A percentile compares a stretch with the other conserved stretches of the same genome.
Evolutionary conservation across 1,140 invertebrate species (phyloP).

Genomic region (Lineus longissimus): DNA sequence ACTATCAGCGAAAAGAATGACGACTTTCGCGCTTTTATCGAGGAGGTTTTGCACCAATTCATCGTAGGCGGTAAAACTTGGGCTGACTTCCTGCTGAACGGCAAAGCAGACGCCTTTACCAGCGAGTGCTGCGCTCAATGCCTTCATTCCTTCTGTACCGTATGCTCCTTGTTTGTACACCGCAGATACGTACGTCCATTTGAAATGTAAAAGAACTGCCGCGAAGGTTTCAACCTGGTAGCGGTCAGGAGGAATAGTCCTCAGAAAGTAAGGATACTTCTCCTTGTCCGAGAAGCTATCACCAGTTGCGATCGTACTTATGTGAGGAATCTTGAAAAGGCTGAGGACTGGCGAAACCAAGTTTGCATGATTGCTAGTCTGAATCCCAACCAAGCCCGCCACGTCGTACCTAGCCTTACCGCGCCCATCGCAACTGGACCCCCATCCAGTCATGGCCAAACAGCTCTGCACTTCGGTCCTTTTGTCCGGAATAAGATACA

Average conservation of each 20-base stretch:
- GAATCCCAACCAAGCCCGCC: not conserved
- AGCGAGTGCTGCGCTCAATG: not conserved
- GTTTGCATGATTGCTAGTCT: not conserved
- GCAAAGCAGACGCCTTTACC: not conserved
- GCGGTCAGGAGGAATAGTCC: not conserved
- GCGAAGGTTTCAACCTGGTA: not conserved
- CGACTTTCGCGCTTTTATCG: not conserved
- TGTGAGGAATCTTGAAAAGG: not conserved
- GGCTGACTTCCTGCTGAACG: not conserved
- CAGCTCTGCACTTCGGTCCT: not conserved
- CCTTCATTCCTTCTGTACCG: not conserved
- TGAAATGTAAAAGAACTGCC: not conserved
- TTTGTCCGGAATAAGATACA: slow-evolving; percentile 4
- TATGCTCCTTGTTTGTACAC: not conserved
- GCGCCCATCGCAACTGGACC: not conserved
- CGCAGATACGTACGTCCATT: not conserved
- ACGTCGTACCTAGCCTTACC: not conserved
- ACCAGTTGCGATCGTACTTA: not conserved
- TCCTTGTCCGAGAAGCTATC: not conserved
- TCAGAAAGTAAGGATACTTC: not conserved
- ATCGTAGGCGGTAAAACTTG: not conserved
- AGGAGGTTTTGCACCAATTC: not conserved
- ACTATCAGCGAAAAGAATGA: not conserved
- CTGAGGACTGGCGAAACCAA: not conserved
- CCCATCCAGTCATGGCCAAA: not conserved